phyloP scores from a whole-genome alignment of 2,113 vertebrate genomes.

The Xiphophorus hellerii region DNA sequence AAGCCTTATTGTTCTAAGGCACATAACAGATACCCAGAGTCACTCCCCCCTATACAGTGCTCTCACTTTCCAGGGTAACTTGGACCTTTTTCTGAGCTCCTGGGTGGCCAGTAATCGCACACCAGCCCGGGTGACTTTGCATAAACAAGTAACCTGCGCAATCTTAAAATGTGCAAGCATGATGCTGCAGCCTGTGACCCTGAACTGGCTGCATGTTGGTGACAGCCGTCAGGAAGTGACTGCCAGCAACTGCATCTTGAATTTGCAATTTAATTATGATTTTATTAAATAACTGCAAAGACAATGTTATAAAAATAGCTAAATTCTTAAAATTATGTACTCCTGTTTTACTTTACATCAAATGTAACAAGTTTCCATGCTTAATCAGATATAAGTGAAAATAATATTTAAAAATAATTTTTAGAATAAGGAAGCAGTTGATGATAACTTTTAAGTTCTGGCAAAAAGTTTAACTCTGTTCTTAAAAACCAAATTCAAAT shows the following conservation, averaged over 20 bases:
- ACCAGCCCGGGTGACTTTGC: constrained; percentile 47
- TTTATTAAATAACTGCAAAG: too few species aligned
- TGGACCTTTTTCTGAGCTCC: constrained; percentile 50
- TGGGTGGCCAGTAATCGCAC: constrained; percentile 68
- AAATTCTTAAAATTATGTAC: background rate
- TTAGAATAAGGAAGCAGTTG: background rate
- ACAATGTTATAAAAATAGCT: too few species aligned
- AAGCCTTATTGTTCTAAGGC: background rate
- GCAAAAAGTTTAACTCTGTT: background rate
- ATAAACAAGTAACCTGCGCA: constrained; percentile 38
- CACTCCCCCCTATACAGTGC: constrained; percentile 34
- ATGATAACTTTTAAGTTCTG: background rate
- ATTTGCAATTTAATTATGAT: too few species aligned
- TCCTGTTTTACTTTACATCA: background rate
- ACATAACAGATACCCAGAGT: constrained; percentile 1
- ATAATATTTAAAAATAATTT: background rate
- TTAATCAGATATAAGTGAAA: background rate
- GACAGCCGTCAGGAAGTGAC: background rate
- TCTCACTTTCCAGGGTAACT: constrained; percentile 73
- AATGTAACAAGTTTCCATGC: background rate
- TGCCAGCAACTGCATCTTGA: too few species aligned
- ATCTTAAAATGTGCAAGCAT: background rate
- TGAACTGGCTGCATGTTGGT: background rate
- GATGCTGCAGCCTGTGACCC: constrained; percentile 14
- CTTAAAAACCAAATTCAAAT: background rate